Evolutionary conservation across 2,888 invertebrate genomes (phyloP).

Genomic region (Drosophila borealis): DNA sequence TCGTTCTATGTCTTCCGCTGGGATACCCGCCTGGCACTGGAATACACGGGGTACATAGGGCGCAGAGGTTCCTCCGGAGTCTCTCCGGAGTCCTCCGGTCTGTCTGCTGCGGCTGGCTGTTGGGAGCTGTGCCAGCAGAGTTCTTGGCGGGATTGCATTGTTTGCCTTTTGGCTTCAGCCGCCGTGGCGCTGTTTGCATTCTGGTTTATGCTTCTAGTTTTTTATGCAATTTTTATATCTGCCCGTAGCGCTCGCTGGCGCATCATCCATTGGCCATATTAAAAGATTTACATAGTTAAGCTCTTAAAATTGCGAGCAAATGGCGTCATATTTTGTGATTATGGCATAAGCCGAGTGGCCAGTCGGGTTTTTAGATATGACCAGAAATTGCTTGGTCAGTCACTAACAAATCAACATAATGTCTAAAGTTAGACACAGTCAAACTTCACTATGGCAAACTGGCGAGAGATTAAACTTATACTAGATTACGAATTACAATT

Average conservation of each 20-base stretch:
- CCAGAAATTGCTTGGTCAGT: constrained; percentile 26
- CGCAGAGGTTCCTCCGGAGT: background rate
- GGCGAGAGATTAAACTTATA: background rate
- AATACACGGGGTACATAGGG: too few species aligned
- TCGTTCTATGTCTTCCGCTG: constrained; percentile 50
- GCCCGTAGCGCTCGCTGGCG: constrained; percentile 4
- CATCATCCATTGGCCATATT: constrained; percentile 72
- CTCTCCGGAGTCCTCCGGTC: too few species aligned
- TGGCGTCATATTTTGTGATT: constrained; percentile 69
- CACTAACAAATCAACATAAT: constrained; percentile 43
- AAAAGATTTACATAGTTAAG: constrained; percentile 76
- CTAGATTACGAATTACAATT: background rate
- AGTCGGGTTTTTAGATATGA: constrained; percentile 25
- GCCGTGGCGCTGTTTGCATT: constrained; percentile 71
- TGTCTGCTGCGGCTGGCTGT: constrained; percentile 15
- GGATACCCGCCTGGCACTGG: constrained; percentile 7
- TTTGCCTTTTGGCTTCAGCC: constrained; percentile 75
- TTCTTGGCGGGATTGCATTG: constrained; percentile 69
- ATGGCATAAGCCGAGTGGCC: constrained; percentile 39
- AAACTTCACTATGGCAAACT: background rate
- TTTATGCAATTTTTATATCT: constrained; percentile 63
- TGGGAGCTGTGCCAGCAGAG: constrained; percentile 55
- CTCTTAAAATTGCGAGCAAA: constrained; percentile 62
- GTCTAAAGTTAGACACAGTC: constrained; percentile 20
- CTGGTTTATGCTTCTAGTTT: constrained; percentile 68